Percentiles rank a stretch among this genome's conserved stretches.
Conservation (phyloP, 2,113 vertebrate species). For the Genyomyrus donnyi region DNA sequence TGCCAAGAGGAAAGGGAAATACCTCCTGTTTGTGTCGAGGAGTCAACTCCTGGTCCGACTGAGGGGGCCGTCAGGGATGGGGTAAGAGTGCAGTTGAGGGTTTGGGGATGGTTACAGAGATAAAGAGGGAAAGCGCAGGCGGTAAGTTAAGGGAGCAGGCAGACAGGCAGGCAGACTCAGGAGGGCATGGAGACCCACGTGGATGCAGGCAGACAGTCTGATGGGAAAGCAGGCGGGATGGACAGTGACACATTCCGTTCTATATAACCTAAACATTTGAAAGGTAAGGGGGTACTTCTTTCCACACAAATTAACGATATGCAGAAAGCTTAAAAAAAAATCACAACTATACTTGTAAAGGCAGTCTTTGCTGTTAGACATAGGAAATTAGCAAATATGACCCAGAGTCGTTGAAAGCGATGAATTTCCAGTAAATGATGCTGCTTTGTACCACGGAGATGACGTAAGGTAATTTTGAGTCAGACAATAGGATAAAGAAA, state of each 20-base stretch:
- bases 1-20: conserved; percentile 48
- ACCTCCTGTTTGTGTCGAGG: conserved; percentile 96
- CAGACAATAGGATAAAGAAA: neutral
- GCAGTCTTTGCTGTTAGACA: neutral
- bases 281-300: neutral
- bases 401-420: neutral
- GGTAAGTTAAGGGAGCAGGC: conserved; percentile 54
- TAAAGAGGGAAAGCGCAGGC: conserved; percentile 58
- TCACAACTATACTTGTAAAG: neutral
- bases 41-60: conserved; percentile 89
- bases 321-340: neutral
- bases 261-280: neutral
- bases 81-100: conserved; percentile 32
- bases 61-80: conserved; percentile 58
- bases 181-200: conserved; percentile 28
- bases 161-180: conserved; percentile 33
- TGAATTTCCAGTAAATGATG: neutral
- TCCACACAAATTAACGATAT: neutral
- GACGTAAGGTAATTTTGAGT: neutral
- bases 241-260: neutral
- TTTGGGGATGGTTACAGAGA: conserved; percentile 44
- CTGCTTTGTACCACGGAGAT: neutral
- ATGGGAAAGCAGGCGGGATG: neutral
- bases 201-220: conserved; percentile 4
- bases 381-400: neutral